A percentile compares a stretch with the other conserved stretches of the same genome.
These are phyloP conservation scores for Temnothorax unifasciatus DNA, from an alignment of 2,888 invertebrate species.

Conservation along the genomic window DNA sequence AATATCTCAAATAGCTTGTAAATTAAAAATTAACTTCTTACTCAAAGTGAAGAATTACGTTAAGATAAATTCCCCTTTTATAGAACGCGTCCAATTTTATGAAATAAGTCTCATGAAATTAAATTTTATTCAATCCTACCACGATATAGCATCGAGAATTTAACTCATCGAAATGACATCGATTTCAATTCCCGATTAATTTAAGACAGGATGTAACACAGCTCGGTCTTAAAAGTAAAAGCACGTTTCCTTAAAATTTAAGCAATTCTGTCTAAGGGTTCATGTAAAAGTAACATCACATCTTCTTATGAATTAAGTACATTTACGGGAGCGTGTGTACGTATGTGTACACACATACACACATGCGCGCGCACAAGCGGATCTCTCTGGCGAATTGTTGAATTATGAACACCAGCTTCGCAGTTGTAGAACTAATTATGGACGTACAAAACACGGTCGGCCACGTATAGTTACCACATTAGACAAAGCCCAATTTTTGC, in stretches of 20 bases:
- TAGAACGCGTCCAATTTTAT: neutral
- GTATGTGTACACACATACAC: neutral
- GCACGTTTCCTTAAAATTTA: slow-evolving; percentile 71
- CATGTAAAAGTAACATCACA: slow-evolving; percentile 75
- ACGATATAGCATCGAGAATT: neutral
- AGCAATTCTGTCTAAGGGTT: slow-evolving; percentile 61
- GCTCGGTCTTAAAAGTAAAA: slow-evolving; percentile 76
- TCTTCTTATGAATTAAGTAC: slow-evolving; percentile 67
- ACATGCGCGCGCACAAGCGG: slow-evolving; percentile 42
- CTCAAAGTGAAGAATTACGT: neutral
- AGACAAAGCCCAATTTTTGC: slow-evolving; percentile 7
- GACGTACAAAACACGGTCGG: slow-evolving; percentile 19
- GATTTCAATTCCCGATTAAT: slow-evolving; percentile 38
- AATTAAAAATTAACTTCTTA: slow-evolving; percentile 11
- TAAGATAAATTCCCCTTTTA: neutral
- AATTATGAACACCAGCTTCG: slow-evolving; percentile 7
- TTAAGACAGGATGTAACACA: slow-evolving; percentile 62
- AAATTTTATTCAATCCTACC: neutral
- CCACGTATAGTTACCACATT: slow-evolving; percentile 8
- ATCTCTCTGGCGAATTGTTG: slow-evolving; percentile 47
- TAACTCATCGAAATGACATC: slow-evolving; percentile 2
- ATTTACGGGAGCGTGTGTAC: slow-evolving; percentile 54
- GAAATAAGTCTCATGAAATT: neutral
- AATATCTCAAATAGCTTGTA: neutral
- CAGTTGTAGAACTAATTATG: slow-evolving; percentile 10